Evolutionary conservation across 1,140 invertebrate species (phyloP), one percentile per base, ranked within the genome.

Genomic region (Brachionus sp.): DNA sequence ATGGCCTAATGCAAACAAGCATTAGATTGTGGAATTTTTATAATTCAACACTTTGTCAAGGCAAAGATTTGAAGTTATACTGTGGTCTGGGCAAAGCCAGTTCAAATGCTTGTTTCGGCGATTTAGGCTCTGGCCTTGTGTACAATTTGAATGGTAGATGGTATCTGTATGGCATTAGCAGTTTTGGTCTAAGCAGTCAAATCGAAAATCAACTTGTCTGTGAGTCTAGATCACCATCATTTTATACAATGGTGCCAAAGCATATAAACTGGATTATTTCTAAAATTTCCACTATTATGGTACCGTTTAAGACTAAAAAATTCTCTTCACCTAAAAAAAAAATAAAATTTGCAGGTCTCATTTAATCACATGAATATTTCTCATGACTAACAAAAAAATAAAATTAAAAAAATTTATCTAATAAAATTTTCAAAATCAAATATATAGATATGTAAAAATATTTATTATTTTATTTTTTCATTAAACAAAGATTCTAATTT

Each of bases 51-150:
- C 5, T 62, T 3, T 78, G 50, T 50, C 25, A 35, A 39, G 46
- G 37, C 5, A 37, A 19, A 19, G 29, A 62, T 13, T 37, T 12
- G 9, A 57, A 78, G 37, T 19, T 37, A 16, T 57, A 57, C 29
- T 57, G 46, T 29, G 50, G 46, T 39, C 0, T 62, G 10, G 46
- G 29, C 5, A n/a, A 16, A 23, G 13, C n/a, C 4, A 78, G 37
- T n/a, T 75, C 70, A 19, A 57, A 78, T 62, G 23, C 37, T 46
- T 78, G 75, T 50, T 57, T 12, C 35, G 78, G 78, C 16, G 78
- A 82, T 33, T 42, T 29, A 5, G 78, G 78, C 64, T 53, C 46
- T 7, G 46, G 46, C n/a, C 29, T 82, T 13, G 42, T 82, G 57
- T 44, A 33, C 42, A 29, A 82, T 37, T 44, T 42, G 0, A 44